Evolutionary conservation across 2,113 vertebrate genomes (phyloP).

Genomic region (Grantiella picta): DNA sequence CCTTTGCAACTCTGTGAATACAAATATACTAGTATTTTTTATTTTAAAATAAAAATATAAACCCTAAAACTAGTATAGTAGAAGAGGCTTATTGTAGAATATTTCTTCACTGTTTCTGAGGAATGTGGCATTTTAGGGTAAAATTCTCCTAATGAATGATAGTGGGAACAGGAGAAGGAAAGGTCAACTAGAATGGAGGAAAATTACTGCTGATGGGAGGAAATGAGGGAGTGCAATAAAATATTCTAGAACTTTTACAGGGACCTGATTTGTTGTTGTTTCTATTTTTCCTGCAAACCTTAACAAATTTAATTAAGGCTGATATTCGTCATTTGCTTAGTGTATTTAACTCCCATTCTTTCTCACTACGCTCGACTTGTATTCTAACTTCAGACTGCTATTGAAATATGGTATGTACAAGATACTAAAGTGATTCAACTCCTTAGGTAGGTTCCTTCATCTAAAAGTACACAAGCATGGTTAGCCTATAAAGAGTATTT

Average conservation of each 20-base stretch:
- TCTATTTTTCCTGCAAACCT: background rate
- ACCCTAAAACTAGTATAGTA: background rate
- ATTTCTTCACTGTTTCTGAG: background rate
- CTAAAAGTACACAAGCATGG: background rate
- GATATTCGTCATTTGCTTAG: background rate
- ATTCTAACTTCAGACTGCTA: background rate
- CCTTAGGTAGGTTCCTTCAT: background rate
- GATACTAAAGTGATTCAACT: background rate
- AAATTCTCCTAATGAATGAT: background rate
- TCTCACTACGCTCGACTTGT: background rate
- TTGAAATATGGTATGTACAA: background rate
- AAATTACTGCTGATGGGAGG: background rate
- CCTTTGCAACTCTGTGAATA: background rate
- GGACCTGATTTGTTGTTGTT: background rate
- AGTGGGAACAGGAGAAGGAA: background rate
- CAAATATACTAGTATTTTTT: background rate
- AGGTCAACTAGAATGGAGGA: background rate
- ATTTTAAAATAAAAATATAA: background rate
- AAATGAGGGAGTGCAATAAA: background rate
- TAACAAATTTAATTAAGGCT: background rate
- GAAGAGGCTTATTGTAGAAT: background rate
- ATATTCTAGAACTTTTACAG: background rate
- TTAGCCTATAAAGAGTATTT: background rate
- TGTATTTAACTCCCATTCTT: background rate
- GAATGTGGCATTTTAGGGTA: background rate